Percentiles rank a stretch among this genome's conserved stretches.
These are phyloP conservation scores for Drosophila formosana DNA, from an alignment of 2,888 invertebrate genomes.

Conservation along the genomic window DNA sequence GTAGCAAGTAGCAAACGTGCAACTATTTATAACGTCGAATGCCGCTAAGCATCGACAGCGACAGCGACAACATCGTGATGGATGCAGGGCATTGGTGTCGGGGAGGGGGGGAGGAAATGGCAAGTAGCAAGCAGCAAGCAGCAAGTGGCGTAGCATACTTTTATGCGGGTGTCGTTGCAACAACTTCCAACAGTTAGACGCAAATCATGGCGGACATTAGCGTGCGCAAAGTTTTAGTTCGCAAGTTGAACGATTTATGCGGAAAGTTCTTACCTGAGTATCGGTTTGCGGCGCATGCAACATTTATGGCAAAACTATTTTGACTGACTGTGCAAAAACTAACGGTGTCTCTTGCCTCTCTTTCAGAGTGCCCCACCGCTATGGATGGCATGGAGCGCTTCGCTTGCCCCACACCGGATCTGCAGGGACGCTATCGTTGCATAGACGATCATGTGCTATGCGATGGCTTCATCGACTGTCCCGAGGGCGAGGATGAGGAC, in stretches of 20 bases:
- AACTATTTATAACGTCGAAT: constrained; percentile 70
- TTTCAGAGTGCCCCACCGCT: constrained; percentile 95
- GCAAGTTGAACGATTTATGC: constrained; percentile 73
- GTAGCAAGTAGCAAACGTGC: constrained; percentile 55
- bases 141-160: constrained; percentile 66
- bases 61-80: constrained; percentile 7
- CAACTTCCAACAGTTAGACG: constrained; percentile 74
- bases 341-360: constrained; percentile 16
- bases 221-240: constrained; percentile 69
- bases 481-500: constrained; percentile 96
- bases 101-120: neutral
- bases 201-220: constrained; percentile 81
- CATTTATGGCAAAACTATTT: constrained; percentile 55
- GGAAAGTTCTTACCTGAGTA: constrained; percentile 63
- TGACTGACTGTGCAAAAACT: constrained; percentile 47
- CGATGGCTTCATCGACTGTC: constrained; percentile 97
- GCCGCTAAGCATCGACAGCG: constrained; percentile 48
- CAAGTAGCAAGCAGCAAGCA: neutral
- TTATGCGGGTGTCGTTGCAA: constrained; percentile 65
- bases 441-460: constrained; percentile 98
- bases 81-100: neutral
- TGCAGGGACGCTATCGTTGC: constrained; percentile 96
- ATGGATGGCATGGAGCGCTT: constrained; percentile 97
- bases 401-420: constrained; percentile 96
- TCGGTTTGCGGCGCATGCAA: neutral